Base-by-base conservation (phyloP, 1,140 invertebrate species). In the Armadillidium nasatum region DNA sequence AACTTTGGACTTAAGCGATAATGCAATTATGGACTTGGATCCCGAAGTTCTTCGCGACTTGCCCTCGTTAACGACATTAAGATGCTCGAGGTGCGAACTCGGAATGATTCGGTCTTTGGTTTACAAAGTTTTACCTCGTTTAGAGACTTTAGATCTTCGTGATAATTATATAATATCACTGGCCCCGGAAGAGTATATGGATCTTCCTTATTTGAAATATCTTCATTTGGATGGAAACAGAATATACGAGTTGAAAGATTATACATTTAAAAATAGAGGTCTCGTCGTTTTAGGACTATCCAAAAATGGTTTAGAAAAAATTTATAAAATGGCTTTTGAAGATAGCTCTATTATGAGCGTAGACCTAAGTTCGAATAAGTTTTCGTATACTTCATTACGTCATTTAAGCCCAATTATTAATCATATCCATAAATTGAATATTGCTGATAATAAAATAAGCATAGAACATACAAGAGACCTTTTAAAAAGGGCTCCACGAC, bases 31-130 rank as follows among this genome's bases (percentile, higher is more conserved):
- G 72, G 89, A 91, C 81, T 85, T 93, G 73, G 89, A 89, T 83
- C 89, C 91, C 15, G 91, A 91, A 85, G 90, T 91, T 19, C 92
- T 93, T 83, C 89, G 89, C 82, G 91, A 93, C 85, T 88, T 93
- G 45, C 84, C 87, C 33, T 72, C 79, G 10, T 84, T 93, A 54
- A 87, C 88, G 83, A 85, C 88, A 73, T 87, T 93, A 79, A 87
- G 88, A 81, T 92, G 91, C 83, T 86, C 91, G 80, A 84, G 87
- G 76, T 93, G 91, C 83, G 86, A 88, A 54, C 83, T 94, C 77
- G 86, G 87, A 82, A 88, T 89, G 82, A 89, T 93, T 81, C 92
- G 93, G 85, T 89, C 90, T 10, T 89, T 91, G 82, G 87, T 92
- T 21, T 80, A 82, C 33, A 76, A 82, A 60, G 60, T 83, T 76